A percentile compares a stretch with the other conserved stretches of the same genome.
phyloP scores from a whole-genome alignment of 2,888 invertebrate genomes.

The Monochamus alternatus region DNA sequence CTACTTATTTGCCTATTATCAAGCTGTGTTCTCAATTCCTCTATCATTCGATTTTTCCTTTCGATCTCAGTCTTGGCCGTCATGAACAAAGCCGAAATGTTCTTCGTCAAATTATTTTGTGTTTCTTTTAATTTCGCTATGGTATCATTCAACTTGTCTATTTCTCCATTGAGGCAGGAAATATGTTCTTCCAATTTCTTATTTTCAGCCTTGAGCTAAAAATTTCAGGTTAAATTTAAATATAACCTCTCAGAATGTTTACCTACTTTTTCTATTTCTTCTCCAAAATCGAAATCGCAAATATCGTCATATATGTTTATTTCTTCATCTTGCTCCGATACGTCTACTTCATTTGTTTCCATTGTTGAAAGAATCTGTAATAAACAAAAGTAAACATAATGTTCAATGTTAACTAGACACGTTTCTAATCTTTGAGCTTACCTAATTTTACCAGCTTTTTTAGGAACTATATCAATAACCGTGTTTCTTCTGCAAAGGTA shows the following conservation, averaged over 20 bases:
- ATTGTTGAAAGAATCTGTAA: background rate
- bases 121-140: constrained; percentile 60
- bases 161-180: constrained; percentile 29
- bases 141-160: constrained; percentile 53
- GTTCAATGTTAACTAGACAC: background rate
- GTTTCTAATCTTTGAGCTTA: background rate
- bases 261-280: constrained; percentile 58
- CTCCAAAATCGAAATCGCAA: constrained; percentile 60
- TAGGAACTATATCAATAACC: no score
- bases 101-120: constrained; percentile 67
- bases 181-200: constrained; percentile 34
- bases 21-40: constrained; percentile 67
- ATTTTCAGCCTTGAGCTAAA: constrained; percentile 63
- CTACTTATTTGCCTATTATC: constrained; percentile 65
- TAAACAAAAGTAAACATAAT: background rate
- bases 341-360: background rate
- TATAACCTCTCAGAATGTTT: background rate
- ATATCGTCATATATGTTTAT: constrained; percentile 66
- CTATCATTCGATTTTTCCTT: constrained; percentile 71
- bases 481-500: no score
- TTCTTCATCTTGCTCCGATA: background rate
- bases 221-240: constrained; percentile 41
- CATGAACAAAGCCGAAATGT: constrained; percentile 71
- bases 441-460: no score
- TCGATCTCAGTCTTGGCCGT: constrained; percentile 72